These are phyloP conservation scores for Sylvietta virens DNA, from an alignment of 2,113 vertebrate genomes.

Conservation along the genomic window DNA sequence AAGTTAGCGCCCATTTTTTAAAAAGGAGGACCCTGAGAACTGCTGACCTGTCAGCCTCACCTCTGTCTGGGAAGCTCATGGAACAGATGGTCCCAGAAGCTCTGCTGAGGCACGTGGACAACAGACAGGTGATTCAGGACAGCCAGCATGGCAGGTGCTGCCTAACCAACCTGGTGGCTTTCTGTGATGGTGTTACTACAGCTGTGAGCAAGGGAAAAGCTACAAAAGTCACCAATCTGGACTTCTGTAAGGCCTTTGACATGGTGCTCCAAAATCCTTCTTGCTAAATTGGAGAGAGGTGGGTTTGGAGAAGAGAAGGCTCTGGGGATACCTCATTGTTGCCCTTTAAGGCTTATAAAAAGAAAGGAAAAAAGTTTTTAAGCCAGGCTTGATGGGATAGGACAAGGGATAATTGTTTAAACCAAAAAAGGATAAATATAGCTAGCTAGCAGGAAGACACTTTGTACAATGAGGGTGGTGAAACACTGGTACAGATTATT, in stretches of 20 bases:
- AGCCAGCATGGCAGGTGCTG: not conserved
- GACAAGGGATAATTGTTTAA: not conserved
- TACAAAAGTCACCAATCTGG: not conserved
- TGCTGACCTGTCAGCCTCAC: not conserved
- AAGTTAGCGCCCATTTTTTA: not conserved
- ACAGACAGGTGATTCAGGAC: not conserved
- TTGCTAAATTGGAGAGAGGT: not conserved
- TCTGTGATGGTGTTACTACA: rapidly evolving
- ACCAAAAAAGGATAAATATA: not conserved
- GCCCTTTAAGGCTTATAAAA: not conserved
- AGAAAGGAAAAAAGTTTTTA: not conserved
- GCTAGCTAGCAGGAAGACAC: not conserved
- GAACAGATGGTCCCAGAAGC: not conserved
- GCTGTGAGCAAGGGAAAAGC: not conserved
- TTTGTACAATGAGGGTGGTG: not conserved
- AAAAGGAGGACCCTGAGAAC: not conserved
- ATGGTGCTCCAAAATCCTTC: not conserved
- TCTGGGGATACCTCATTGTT: not conserved
- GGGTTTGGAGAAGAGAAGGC: not conserved
- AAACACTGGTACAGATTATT: not conserved
- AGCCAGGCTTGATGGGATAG: not conserved
- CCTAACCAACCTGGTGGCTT: not conserved
- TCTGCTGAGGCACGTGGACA: not conserved
- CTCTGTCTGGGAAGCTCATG: not conserved
- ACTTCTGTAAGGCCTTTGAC: not conserved